Conservation (phyloP, 2,113 vertebrate genomes). For the Orcinus orca region DNA sequence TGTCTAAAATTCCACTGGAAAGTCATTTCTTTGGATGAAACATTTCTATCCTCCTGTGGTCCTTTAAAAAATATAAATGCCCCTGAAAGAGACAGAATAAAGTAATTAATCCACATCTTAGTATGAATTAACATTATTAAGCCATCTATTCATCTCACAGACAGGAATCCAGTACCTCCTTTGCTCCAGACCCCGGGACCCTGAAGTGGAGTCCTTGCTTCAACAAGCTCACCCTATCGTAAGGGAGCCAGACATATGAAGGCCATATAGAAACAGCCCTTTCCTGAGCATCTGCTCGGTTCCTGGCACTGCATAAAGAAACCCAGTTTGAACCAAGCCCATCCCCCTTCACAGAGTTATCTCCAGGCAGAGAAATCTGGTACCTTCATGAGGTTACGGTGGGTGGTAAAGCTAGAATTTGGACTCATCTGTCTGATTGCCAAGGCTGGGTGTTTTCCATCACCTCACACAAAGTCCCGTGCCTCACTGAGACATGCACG, state of each 20-base stretch:
- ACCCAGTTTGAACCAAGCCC: not conserved
- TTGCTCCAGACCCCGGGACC: not conserved
- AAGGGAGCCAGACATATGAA: not conserved
- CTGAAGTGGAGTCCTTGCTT: not conserved
- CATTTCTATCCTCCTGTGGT: not conserved
- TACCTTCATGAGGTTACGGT: not conserved
- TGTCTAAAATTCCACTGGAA: constrained; percentile 12
- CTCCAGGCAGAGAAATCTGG: not conserved
- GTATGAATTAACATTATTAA: constrained; percentile 23
- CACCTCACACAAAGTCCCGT: not conserved
- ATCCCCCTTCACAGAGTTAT: not conserved
- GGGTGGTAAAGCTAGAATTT: not conserved
- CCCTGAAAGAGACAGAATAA: not conserved
- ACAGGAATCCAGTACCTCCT: not conserved
- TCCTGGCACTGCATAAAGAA: not conserved
- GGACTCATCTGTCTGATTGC: not conserved
- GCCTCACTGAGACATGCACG: not conserved
- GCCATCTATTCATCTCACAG: not conserved
- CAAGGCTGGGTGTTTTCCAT: not conserved
- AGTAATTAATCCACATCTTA: not conserved
- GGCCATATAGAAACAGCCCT: not conserved
- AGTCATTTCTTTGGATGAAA: constrained; percentile 33
- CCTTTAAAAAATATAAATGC: constrained; percentile 2
- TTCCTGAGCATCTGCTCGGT: not conserved
- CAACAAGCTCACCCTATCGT: not conserved